A percentile compares a stretch with the other conserved stretches of the same genome.
Evolutionary conservation across 2,888 invertebrate genomes (phyloP).

Genomic region (Slavum lentiscoides): DNA sequence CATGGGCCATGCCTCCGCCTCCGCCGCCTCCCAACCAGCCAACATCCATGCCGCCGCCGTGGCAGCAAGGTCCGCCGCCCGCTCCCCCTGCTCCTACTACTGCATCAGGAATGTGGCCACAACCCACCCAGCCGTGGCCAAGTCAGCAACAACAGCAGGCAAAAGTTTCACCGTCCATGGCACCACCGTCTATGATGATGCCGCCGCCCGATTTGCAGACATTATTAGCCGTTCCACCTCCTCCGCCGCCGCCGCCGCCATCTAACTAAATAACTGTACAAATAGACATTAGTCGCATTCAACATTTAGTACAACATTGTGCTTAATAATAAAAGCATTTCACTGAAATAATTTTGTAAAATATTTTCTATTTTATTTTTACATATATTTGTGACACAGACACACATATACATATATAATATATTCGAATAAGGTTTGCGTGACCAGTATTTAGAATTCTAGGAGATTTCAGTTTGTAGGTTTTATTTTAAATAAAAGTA

Average conservation of each 20-base stretch:
- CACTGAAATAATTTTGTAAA: too few relatives aligned
- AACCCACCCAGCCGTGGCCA: slow-evolving; percentile 58
- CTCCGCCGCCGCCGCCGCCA: slow-evolving; percentile 57
- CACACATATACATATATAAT: too few relatives aligned
- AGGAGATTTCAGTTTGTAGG: too few relatives aligned
- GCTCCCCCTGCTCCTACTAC: slow-evolving; percentile 59
- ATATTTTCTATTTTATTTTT: too few relatives aligned
- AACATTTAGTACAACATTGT: background rate
- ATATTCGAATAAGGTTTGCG: too few relatives aligned
- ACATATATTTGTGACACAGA: too few relatives aligned
- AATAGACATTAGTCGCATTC: background rate
- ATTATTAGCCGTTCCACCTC: slow-evolving; percentile 58
- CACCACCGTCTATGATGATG: slow-evolving; percentile 44
- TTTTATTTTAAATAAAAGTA: too few relatives aligned
- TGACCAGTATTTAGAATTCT: too few relatives aligned
- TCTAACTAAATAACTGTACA: slow-evolving; percentile 21
- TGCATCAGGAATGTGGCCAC: slow-evolving; percentile 58
- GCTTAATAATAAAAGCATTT: slow-evolving; percentile 17
- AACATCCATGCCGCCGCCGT: slow-evolving; percentile 59
- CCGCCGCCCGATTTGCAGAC: slow-evolving; percentile 57
- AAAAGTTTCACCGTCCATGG: slow-evolving; percentile 12
- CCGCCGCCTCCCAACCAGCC: slow-evolving; percentile 56
- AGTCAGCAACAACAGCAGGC: slow-evolving; percentile 41
- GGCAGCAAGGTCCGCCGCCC: slow-evolving; percentile 58
- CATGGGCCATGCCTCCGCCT: slow-evolving; percentile 57